Evolutionary conservation across 2,113 vertebrate species (phyloP), one percentile per base, ranked within the genome.

Genomic region (Scatophagus argus): DNA sequence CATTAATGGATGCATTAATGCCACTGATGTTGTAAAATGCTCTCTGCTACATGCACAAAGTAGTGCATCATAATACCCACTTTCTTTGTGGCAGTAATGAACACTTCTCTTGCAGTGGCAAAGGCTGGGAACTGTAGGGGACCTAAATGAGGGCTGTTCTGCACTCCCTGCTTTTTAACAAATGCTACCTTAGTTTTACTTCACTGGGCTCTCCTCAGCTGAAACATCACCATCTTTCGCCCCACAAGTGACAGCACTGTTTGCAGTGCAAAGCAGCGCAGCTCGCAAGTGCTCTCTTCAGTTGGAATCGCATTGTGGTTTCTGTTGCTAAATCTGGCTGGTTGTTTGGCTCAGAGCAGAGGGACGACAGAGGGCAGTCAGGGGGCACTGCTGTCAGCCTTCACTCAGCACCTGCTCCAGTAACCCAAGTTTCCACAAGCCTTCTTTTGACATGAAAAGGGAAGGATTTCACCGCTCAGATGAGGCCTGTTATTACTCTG

Each of bases 381-480:
- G 76, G 68, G 51, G 68, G 51, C 61, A 66, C 38, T 11, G 70
- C 51, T 56, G 72, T 82, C 91, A 71, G 80, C 75, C 63, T 23
- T 82, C 87, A 74, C 77, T 88, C 87, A 77, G 43, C 79, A 80
- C 72, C 84, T 90, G 74, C 84, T 78, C 73, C 12, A 52, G 80
- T 68, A 44, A 82, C 52, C 67, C 47, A 65, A 79, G 54, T 82
- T 79, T 81, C 63, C 69, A 74, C 62, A 67, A 60, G 52, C 67
- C 63, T 27, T 29, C 61, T 74, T 89, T 83, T 92, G 82, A 92
- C 81, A 79, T 82, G 89, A 90, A 89, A 91, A 85, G 92, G 93
- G 94, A 94, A 95, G 88, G 88, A 94, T 93, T 92, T 93, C 86
- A 94, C 94, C 95, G 95, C 93, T 93, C 82, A 89, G 92, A 94